A percentile compares a stretch with the other conserved stretches of the same genome.
Evolutionary conservation across 2,888 invertebrate genomes (phyloP).

Genomic region (Hybos culiciformis): DNA sequence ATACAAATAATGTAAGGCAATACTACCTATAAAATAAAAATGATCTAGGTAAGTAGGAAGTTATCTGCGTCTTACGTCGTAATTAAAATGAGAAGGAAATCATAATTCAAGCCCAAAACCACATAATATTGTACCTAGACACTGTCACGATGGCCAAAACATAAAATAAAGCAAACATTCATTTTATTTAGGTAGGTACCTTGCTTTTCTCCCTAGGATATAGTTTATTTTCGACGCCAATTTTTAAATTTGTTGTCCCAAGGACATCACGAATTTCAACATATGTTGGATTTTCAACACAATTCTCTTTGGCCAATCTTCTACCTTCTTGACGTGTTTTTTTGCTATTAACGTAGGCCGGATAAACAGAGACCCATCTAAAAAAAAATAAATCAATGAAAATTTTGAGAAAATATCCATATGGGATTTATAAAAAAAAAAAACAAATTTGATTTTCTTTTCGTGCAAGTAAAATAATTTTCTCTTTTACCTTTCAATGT

Average conservation of each 20-base stretch:
- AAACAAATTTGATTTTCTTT: background rate
- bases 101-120: no score
- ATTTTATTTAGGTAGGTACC: constrained; percentile 26
- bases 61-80: no score
- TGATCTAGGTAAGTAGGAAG: no score
- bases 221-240: constrained; percentile 84
- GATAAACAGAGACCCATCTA: constrained; percentile 93
- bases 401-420: background rate
- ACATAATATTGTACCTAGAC: background rate
- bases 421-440: background rate
- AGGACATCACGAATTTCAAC: constrained; percentile 91
- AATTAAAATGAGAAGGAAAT: no score
- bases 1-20: no score
- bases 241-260: constrained; percentile 63
- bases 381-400: constrained; percentile 16
- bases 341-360: constrained; percentile 89
- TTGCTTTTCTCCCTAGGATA: constrained; percentile 85
- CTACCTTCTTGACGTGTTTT: constrained; percentile 84
- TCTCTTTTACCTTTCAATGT: constrained; percentile 50
- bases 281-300: constrained; percentile 90
- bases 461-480: background rate
- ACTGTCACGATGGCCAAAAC: background rate
- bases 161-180: background rate
- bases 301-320: constrained; percentile 64
- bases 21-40: no score